Base-by-base conservation (phyloP, 1,140 invertebrate species). In the Homarus americanus region DNA sequence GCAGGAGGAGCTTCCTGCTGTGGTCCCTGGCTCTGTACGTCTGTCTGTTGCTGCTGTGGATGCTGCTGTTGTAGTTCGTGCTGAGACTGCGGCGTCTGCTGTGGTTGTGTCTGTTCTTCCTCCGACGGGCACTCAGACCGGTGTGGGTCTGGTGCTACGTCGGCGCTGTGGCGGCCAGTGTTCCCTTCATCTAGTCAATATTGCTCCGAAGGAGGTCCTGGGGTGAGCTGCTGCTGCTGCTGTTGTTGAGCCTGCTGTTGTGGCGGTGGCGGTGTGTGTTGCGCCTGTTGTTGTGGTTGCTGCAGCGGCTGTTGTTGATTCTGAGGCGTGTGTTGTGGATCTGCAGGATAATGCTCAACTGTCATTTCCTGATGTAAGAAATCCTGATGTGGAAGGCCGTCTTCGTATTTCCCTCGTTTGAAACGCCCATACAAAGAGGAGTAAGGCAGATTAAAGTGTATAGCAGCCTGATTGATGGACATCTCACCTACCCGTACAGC, bases 401-500 rank as follows among this genome's bases (percentile, higher is more conserved):
- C 93, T 69, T 93, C 93, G 78, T 92, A 92, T 75, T 92, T 93
- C 75, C 93, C 93, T 40, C 93, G 85, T 94, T 98, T 98, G 94
- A 98, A 97, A 63, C 97, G 95, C 1, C 97, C 97, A 93, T 98
- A 98, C 20, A 98, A 94, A 24, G 97, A 98, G 38, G 97, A 98
- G 94, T 98, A 98, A 38, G 97, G 97, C 93, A 98, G 94, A 94
- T 98, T 98, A 94, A 96, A 98, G 93, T 98, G 97, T 92, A 98
- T 98, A n/a, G 97, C 97, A 78, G 97, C 97, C 95, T 98, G 97
- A 94, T 98, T 98, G 93, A 98, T 98, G 91, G 97, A 97, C 97
- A 98, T 98, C 93, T 97, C 97, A 34, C 97, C 97, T 91, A 97
- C 95, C 93, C 97, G 97, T 82, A 98, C 97, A 92, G 97, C 97